Base-by-base conservation (phyloP, 64 coral and sea anemone species). In the Stylophora pistillata region DNA sequence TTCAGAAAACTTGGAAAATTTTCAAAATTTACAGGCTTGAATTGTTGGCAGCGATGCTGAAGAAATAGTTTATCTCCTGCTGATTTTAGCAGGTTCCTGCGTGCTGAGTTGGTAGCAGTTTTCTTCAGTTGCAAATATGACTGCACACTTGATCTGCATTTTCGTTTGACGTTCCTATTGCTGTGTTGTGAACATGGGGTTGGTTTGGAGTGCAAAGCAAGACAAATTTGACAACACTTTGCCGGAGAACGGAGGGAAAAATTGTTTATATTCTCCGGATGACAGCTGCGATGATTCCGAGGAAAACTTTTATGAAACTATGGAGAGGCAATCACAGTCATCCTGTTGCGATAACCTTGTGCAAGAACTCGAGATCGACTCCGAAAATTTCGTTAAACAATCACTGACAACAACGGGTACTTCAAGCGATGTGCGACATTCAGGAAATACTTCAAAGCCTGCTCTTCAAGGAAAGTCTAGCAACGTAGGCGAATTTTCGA, bases 271-370 rank as follows among this genome's bases (percentile, higher is more conserved):
- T 47, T 47, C 60, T 23, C 58, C 47, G 47, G 58, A 70, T 6
- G 80, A 84, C 30, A 84, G 80, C 21, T 60, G 69, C 18, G 15
- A 10, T 27, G 27, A 70, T n/a, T 23, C 6, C 6, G 80, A 84
- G 23, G 80, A 84, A 34, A 69, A 17, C 53, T 84, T 84, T 23
- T 84, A 53, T 54, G 80, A 84, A 28, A 84, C 80, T 69, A 31
- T 10, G 18, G 58, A 60, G 30, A 21, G 6, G 34, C 15, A 23
- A 20, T 63, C 56, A 47, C 37, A 47, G 28, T 59, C 55, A 59
- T 56, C 56, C 30, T 59, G 59, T 15, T 13, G 28, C 31, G 77
- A 59, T 32, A 17, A 28, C 10, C 11, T 17, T 84, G 17, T 54
- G 9, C 33, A 16, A 41, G 21, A 82, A 21, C 30, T 84, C 47